Evolutionary conservation across 2,113 vertebrate genomes (phyloP), one percentile per base, ranked within the genome.

Genomic region (Galemys pyrenaicus): DNA sequence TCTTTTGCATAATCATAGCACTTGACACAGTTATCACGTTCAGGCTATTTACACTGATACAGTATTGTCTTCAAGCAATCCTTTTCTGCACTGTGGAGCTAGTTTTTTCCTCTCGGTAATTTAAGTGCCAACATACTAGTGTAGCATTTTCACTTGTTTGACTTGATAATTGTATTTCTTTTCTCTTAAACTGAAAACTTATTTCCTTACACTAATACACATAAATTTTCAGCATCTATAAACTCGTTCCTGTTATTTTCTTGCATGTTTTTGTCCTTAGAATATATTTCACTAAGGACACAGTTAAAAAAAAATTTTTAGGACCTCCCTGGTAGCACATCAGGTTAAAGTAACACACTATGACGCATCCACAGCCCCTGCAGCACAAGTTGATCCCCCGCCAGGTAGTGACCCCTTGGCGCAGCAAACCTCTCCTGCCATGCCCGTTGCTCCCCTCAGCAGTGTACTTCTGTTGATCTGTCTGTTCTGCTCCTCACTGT

Each of bases 91-190:
- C 39, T 87, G 6, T 79, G 35, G 46, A 87, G 22, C 92, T 70
- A 54, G 41, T 79, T 24, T 17, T 89, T 94, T 86, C 73, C 85
- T 79, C 84, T 56, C 41, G n/a, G 28, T 71, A 93, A 90, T 73
- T 86, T 79, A 46, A 80, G 37, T 85, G 37, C 82, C 87, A 39
- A 73, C 37, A 32, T 9, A 65, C 71, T 39, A 41, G 17, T 60
- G 46, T 28, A 30, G 26, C 3, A 41, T 35, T 83, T 79, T 93
- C 74, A 67, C 58, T 80, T 78, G 41, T 89, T 92, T 77, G 68
- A 86, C 74, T 90, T 90, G 84, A 41, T 65, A 16, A 39, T 83
- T 82, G 19, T 60, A 44, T 70, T 81, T 94, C 1, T 68, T 92
- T 87, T 68, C 30, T 75, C 26, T 87, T 89, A 54, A 54, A 84